A percentile compares a stretch with the other conserved stretches of the same genome.
Conservation (phyloP, 2,113 vertebrate species). For the Lates calcarifer region DNA sequence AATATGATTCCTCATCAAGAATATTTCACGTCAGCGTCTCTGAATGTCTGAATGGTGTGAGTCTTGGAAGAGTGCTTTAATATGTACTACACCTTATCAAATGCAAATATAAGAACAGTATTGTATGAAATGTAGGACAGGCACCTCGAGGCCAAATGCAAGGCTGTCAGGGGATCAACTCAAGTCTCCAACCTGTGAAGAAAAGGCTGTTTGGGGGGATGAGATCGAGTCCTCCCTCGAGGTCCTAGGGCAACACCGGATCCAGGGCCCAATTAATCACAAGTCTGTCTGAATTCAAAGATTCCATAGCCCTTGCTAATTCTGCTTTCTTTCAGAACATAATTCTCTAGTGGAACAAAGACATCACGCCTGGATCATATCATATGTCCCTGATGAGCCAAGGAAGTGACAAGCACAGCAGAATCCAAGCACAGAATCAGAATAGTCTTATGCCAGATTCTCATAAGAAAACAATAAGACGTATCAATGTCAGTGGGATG, state of each 20-base stretch:
- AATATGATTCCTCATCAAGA: background rate
- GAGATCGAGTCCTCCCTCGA: constrained; percentile 44
- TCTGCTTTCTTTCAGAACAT: constrained; percentile 7
- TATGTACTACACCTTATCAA: constrained; percentile 45
- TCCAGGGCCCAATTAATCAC: constrained; percentile 71
- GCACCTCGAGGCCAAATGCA: constrained; percentile 61
- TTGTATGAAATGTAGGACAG: constrained; percentile 68
- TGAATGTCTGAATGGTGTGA: background rate
- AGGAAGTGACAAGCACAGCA: constrained; percentile 6
- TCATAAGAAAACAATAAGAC: constrained; percentile 39
- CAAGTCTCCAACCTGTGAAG: constrained; percentile 44
- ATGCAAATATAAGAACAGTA: constrained; percentile 21
- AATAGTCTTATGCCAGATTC: constrained; percentile 3
- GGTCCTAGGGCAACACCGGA: constrained; percentile 54
- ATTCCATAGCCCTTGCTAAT: constrained; percentile 11
- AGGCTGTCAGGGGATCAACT: constrained; percentile 60
- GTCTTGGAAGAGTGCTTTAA: constrained; percentile 8
- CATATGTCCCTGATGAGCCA: constrained; percentile 19
- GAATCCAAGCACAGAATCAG: constrained; percentile 17
- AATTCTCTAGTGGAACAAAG: constrained; percentile 44
- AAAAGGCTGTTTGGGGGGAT: constrained; percentile 59
- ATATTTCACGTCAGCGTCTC: constrained; percentile 4
- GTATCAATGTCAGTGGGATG: constrained; percentile 15
- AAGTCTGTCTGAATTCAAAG: constrained; percentile 52
- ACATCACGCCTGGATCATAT: constrained; percentile 33